Percentiles rank a stretch among this genome's conserved stretches.
Evolutionary conservation across 2,888 invertebrate species (phyloP).

Genomic region (Eupsilia transversa): DNA sequence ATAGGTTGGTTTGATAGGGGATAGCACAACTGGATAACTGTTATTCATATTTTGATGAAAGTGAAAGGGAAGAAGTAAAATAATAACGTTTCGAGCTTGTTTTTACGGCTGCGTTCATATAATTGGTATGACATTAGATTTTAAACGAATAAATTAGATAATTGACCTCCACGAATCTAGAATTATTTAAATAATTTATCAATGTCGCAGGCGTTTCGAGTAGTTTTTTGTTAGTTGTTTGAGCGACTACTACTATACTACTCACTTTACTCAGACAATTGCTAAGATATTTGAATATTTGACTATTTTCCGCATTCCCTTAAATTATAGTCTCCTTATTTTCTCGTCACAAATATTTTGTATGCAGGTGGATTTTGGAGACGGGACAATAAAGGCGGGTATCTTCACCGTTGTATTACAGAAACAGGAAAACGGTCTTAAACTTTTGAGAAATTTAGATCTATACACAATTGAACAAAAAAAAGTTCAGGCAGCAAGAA

Average conservation of each 20-base stretch:
- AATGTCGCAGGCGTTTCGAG: neutral
- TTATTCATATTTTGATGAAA: slow-evolving; percentile 39
- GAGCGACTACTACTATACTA: neutral
- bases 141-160: slow-evolving; percentile 31
- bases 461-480: no score
- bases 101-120: slow-evolving; percentile 9
- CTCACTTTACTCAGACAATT: neutral
- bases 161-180: slow-evolving; percentile 16
- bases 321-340: neutral
- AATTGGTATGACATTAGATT: slow-evolving; percentile 25
- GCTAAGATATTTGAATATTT: neutral
- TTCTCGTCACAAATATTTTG: neutral
- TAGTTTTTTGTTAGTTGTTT: neutral
- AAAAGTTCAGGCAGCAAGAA: neutral
- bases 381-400: neutral
- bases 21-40: slow-evolving; percentile 31
- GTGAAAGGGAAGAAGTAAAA: slow-evolving; percentile 46
- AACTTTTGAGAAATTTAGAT: no score
- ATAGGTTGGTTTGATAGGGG: slow-evolving; percentile 15
- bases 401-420: neutral
- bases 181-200: slow-evolving; percentile 23
- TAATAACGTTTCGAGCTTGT: slow-evolving; percentile 10
- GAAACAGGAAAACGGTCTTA: neutral
- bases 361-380: neutral
- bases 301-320: neutral